These are phyloP conservation scores for Netelia fuscicornis DNA, from an alignment of 2,888 invertebrate genomes.

Conservation along the genomic window DNA sequence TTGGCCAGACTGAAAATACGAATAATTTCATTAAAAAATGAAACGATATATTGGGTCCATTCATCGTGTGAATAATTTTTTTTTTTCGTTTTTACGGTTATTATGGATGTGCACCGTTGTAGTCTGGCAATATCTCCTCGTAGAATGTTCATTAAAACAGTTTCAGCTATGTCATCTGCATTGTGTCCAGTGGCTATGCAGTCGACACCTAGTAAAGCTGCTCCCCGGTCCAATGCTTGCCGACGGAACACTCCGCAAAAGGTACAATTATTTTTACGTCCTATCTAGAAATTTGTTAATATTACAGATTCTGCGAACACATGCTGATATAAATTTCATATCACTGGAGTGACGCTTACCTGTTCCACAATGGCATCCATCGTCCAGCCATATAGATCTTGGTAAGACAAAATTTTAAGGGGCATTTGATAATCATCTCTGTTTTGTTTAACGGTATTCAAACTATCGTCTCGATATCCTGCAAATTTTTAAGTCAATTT, in stretches of 20 bases:
- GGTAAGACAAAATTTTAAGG: slow-evolving; percentile 97
- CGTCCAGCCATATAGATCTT: slow-evolving; percentile 99
- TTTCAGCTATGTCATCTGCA: slow-evolving; percentile 99
- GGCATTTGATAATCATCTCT: slow-evolving; percentile 97
- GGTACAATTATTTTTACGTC: slow-evolving; percentile 98
- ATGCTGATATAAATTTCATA: background rate
- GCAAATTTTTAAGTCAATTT: slow-evolving; percentile 61
- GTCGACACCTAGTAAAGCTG: slow-evolving; percentile 93
- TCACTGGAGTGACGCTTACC: slow-evolving; percentile 84
- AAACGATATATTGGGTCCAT: too few relatives aligned
- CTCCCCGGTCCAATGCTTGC: slow-evolving; percentile 98
- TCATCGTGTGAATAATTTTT: background rate
- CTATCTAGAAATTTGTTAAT: slow-evolving; percentile 86
- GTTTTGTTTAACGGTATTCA: slow-evolving; percentile 98
- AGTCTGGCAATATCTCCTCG: slow-evolving; percentile 98
- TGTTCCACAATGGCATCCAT: slow-evolving; percentile 98
- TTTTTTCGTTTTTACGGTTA: slow-evolving; percentile 88
- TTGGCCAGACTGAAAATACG: slow-evolving; percentile 88
- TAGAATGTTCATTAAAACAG: slow-evolving; percentile 98
- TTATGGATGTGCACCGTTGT: slow-evolving; percentile 95
- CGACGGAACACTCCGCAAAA: slow-evolving; percentile 98
- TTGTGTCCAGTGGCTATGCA: slow-evolving; percentile 99
- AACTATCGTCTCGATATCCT: slow-evolving; percentile 97
- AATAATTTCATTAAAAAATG: slow-evolving; percentile 35
- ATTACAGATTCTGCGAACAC: background rate